Base-by-base conservation (phyloP, 1,140 invertebrate species). In the Cydia pomonella region DNA sequence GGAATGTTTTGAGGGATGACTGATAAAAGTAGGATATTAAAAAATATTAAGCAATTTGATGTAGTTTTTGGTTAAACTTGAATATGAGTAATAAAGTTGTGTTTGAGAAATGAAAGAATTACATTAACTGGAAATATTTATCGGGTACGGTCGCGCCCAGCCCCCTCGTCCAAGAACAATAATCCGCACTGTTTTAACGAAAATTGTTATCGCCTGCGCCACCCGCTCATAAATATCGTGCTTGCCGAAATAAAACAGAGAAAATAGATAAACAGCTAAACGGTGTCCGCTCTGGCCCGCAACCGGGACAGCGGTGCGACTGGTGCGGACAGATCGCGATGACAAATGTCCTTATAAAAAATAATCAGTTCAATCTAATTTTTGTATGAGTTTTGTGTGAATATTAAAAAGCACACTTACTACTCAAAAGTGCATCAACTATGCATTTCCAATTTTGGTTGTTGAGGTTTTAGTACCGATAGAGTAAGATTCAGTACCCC, bases 181-280 rank as follows among this genome's bases (percentile, higher is more conserved):
- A 91, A 92, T 92, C 89, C 85, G 75, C 75, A 84, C 83, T 87
- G 80, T 91, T 89, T 90, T 85, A 84, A 88, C 86, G 88, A 84
- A 85, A 90, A 84, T 86, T 85, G 90, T 91, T 92, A 92, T 92
- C 90, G 84, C 85, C 72, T 72, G 76, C 81, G 76, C 84, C 89
- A 91, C 87, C 86, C 86, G 84, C 81, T 80, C 88, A 89, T 92
- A 90, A 92, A 92, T 90, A 89, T 80, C 80, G 79, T 74, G 77
- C 78, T 80, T 62, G 76, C 82, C 80, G 80, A 84, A 90, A 89
- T 89, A 90, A 88, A 87, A 87, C 84, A 90, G 80, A 89, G 83
- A 82, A 88, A 89, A 88, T 80, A 91, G 88, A 90, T 88, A 90
- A 90, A 87, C 88, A 83, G 80, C 85, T 88, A 89, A 85, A 89